phyloP scores from a whole-genome alignment of 1,140 invertebrate genomes.

The Chymomyza costata region DNA sequence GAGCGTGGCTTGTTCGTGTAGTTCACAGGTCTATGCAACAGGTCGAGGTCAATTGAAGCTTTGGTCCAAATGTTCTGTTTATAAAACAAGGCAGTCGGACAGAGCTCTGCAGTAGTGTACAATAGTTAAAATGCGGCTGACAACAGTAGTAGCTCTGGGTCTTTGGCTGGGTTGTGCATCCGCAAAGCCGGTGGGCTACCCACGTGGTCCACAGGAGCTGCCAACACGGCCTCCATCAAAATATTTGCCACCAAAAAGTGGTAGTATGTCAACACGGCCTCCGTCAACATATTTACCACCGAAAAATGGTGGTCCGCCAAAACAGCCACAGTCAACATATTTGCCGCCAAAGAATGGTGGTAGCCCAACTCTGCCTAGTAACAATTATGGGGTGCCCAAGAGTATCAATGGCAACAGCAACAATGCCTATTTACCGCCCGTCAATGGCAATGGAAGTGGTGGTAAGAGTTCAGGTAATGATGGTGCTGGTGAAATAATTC shows the following conservation, averaged over 20 bases:
- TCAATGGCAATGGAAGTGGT: constrained; percentile 23
- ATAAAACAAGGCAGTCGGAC: constrained; percentile 27
- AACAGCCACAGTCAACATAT: constrained; percentile 27
- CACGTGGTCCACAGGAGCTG: constrained; percentile 38
- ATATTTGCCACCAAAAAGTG: constrained; percentile 29
- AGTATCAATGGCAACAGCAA: constrained; percentile 23
- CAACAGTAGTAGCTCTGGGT: constrained; percentile 17
- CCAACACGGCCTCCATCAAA: constrained; percentile 19
- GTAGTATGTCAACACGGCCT: constrained; percentile 21
- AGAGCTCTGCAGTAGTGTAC: constrained; percentile 30
- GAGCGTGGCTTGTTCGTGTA: constrained; percentile 20
- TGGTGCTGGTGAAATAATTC: constrained; percentile 70
- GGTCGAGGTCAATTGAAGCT: constrained; percentile 34
- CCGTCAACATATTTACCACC: constrained; percentile 25
- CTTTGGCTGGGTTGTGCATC: constrained; percentile 3
- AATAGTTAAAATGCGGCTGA: constrained; percentile 26
- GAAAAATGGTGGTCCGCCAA: constrained; percentile 16
- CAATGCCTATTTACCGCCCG: constrained; percentile 38
- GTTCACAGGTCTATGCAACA: too few relatives aligned
- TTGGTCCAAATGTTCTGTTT: constrained; percentile 5
- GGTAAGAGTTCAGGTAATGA: constrained; percentile 3
- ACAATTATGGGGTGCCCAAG: constrained; percentile 24
- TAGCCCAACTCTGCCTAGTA: constrained; percentile 23
- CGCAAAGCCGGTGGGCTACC: constrained; percentile 44
- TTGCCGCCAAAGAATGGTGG: constrained; percentile 19